Conservation (phyloP, 30 jellyfish, hydroid and myxozoan genomes). For the Sanderia malayensis region DNA sequence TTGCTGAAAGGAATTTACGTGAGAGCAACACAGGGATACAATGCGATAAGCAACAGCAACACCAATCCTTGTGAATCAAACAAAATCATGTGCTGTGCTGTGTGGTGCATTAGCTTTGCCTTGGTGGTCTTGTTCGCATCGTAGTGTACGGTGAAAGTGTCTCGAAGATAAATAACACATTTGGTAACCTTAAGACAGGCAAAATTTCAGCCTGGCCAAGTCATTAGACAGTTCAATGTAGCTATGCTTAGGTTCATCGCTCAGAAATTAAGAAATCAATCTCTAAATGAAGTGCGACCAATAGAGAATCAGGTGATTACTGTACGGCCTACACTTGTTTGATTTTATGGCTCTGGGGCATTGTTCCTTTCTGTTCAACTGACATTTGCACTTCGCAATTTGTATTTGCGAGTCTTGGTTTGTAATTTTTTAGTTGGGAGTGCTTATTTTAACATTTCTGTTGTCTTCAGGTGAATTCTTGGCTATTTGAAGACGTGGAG, state of each 20-base stretch:
- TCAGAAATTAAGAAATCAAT: slow-evolving; percentile 56
- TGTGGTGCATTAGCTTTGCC: too few relatives aligned
- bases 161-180: neutral
- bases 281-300: slow-evolving; percentile 67
- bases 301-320: slow-evolving; percentile 44
- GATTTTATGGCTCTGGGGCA: neutral
- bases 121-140: neutral
- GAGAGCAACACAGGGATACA: too few relatives aligned
- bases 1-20: too few relatives aligned
- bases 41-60: too few relatives aligned
- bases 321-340: slow-evolving; percentile 4
- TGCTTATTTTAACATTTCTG: neutral
- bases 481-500: slow-evolving; percentile 4
- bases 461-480: neutral
- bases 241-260: slow-evolving; percentile 70
- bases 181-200: slow-evolving; percentile 19
- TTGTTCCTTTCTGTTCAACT: neutral
- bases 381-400: too few relatives aligned
- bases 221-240: slow-evolving; percentile 19
- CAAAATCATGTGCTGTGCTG: too few relatives aligned
- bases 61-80: too few relatives aligned
- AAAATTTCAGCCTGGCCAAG: slow-evolving; percentile 41
- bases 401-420: neutral
- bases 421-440: neutral
- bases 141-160: neutral